Conservation (phyloP, 2,113 vertebrate genomes). For the Bubo blakistoni region DNA sequence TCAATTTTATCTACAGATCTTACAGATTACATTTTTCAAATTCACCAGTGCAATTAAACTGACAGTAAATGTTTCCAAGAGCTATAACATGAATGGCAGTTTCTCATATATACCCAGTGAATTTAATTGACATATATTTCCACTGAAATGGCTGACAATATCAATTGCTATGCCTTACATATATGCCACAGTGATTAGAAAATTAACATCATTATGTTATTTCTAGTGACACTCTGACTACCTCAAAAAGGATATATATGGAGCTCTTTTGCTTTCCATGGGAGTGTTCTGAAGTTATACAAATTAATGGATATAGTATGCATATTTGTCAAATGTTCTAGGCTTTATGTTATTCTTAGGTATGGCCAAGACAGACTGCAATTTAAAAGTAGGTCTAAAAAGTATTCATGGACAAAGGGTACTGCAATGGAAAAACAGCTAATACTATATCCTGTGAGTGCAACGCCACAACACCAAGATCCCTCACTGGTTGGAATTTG, state of each 20-base stretch:
- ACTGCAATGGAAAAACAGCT: neutral
- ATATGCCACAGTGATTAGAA: slow-evolving; percentile 4
- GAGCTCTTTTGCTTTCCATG: neutral
- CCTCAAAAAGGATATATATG: neutral
- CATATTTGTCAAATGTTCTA: neutral
- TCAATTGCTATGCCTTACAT: neutral
- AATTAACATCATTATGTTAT: slow-evolving; percentile 41
- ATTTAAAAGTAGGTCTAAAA: neutral
- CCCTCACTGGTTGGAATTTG: neutral
- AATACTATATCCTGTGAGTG: neutral
- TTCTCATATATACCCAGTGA: neutral
- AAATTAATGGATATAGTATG: neutral
- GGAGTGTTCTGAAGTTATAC: neutral
- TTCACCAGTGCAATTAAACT: neutral
- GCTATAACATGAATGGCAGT: neutral
- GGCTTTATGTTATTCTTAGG: neutral
- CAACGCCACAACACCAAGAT: neutral
- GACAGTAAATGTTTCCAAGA: neutral
- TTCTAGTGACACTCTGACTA: neutral
- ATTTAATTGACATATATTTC: slow-evolving; percentile 33
- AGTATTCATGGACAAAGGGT: neutral
- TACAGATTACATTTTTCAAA: neutral
- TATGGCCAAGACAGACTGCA: neutral
- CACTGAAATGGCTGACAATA: slow-evolving; percentile 8
- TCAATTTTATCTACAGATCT: neutral